These are phyloP conservation scores for Mimachlamys varia DNA, from an alignment of 2,888 invertebrate species.

Conservation along the genomic window DNA sequence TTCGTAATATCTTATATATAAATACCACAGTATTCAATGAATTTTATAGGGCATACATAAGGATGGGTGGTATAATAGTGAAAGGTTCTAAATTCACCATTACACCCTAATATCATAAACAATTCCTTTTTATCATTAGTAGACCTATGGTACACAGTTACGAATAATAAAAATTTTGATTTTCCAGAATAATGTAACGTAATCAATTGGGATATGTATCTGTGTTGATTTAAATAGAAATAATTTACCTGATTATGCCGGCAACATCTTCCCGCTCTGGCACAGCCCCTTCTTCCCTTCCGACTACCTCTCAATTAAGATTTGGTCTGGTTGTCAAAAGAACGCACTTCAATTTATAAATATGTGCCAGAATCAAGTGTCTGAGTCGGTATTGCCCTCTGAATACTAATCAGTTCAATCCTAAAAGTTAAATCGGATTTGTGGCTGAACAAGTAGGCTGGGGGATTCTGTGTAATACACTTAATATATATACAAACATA, in stretches of 20 bases:
- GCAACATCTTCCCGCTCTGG: neutral
- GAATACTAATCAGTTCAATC: neutral
- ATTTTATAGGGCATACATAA: no score
- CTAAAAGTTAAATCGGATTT: neutral
- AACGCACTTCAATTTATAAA: neutral
- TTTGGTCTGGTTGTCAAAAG: slow-evolving; percentile 10
- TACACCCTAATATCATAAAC: no score
- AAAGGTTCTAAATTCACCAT: no score
- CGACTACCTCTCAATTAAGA: neutral
- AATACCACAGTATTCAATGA: no score
- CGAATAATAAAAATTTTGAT: no score
- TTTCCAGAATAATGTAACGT: no score
- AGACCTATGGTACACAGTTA: no score
- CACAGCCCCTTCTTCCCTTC: slow-evolving; percentile 6
- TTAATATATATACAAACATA: neutral
- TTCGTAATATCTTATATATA: no score
- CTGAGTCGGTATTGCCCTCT: slow-evolving; percentile 14
- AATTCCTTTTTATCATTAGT: no score
- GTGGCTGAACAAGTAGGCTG: neutral
- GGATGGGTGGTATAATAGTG: no score
- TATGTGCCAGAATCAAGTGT: neutral
- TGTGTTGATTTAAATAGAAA: neutral
- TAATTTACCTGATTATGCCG: neutral
- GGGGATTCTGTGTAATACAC: neutral
- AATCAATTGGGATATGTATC: no score